phyloP scores from a whole-genome alignment of 2,113 vertebrate species.

The Crotalus helleri region DNA sequence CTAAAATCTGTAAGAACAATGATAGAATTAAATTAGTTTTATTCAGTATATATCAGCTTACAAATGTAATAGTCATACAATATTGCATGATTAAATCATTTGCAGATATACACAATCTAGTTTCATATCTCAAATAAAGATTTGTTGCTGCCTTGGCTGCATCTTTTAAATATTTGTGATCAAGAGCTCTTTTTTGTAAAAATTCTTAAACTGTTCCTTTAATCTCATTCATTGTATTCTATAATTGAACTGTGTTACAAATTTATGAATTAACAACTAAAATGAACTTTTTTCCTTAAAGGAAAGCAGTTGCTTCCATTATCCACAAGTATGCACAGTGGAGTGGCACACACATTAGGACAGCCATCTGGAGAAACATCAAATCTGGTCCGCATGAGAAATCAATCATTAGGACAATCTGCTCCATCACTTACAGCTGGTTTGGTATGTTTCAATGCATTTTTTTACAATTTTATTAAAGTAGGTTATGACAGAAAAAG shows the following conservation, averaged over 20 bases:
- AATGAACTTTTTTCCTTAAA: constrained; percentile 58
- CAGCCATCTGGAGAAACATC: constrained; percentile 82
- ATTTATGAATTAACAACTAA: not conserved
- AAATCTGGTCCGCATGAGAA: constrained; percentile 95
- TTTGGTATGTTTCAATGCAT: constrained; percentile 75
- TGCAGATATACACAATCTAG: not conserved
- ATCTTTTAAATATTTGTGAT: not conserved
- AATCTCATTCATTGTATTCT: not conserved
- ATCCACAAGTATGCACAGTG: constrained; percentile 87
- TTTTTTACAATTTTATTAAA: not conserved
- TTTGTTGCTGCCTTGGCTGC: not conserved
- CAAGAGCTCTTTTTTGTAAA: not conserved
- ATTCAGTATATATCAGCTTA: not conserved
- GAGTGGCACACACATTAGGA: constrained; percentile 83
- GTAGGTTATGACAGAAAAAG: not conserved
- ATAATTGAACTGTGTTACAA: not conserved
- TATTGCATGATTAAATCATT: not conserved
- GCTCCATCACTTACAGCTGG: constrained; percentile 94
- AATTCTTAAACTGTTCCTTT: not conserved
- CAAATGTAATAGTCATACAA: not conserved
- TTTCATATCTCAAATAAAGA: not conserved
- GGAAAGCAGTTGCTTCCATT: constrained; percentile 94
- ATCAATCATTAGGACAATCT: constrained; percentile 89
- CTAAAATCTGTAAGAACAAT: not conserved
- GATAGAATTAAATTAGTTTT: not conserved